Evolutionary conservation across 2,888 invertebrate genomes (phyloP), one percentile per base, ranked within the genome.

Genomic region (Nymphalis urticae): DNA sequence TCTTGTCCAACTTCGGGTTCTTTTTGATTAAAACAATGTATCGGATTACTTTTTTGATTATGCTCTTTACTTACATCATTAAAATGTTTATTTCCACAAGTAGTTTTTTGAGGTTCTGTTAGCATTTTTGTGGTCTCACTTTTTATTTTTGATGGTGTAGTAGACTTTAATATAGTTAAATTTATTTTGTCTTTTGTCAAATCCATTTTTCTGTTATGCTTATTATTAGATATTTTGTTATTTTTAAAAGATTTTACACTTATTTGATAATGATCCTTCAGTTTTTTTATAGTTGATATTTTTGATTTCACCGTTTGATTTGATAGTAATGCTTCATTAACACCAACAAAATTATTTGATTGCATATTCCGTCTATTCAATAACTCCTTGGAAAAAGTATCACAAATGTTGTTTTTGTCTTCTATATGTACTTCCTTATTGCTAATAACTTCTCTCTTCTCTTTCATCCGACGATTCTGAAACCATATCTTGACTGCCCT

Each of bases 401-500:
- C 62, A 48, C 73, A 77, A 66, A 62, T 74, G 62, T 72, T 64
- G 42, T 62, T 77, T 72, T 74, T 73, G 48, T 79, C 75, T 63
- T 81, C 78, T 51, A 72, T 64, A 72, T 73, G 73, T 50, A 56
- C 53, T 66, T 85, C 82, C 68, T 80, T 81, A 19, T 19, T 72
- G 17, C 67, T 69, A 4, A 1, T 17, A 7, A 27, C 82, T 71
- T 94, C 94, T 80, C 95, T 95, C 81, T 95, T 96, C 79, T 92
- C 92, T 75, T 95, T 96, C 96, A 97, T 97, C 8, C 97, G 88
- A 1, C 96, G 91, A 82, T 97, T 97, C 82, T 97, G 97, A 80
- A 97, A 97, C 97, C 97, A 97, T 67, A 97, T 95, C 84, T 97
- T 97, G 47, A 97, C 94, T 75, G 96, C 96, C 66, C 95, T 89